A percentile compares a stretch with the other conserved stretches of the same genome.
Evolutionary conservation across 2,113 vertebrate species (phyloP).

Genomic region (Dipodomys spectabilis): DNA sequence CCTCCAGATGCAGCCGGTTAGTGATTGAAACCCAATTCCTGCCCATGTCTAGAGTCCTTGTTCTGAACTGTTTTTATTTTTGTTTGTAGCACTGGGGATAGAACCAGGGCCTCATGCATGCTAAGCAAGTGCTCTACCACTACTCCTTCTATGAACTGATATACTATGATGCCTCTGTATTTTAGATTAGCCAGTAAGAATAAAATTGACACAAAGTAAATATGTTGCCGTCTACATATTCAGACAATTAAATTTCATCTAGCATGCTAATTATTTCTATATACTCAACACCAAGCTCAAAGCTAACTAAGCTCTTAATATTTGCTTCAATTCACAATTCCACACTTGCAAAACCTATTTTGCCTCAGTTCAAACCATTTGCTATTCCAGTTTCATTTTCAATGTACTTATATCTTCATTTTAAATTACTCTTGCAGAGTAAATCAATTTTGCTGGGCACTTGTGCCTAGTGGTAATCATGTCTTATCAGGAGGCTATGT

Average conservation of each 20-base stretch:
- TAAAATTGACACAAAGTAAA: not conserved
- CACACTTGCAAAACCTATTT: not conserved
- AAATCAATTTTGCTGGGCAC: too few relatives aligned
- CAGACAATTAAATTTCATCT: not conserved
- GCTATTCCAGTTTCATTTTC: not conserved
- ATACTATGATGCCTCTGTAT: fast-evolving
- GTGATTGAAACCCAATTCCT: not conserved
- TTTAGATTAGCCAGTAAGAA: not conserved
- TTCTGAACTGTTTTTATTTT: not conserved
- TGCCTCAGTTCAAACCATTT: not conserved
- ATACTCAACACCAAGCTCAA: not conserved
- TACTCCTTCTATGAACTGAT: too few relatives aligned
- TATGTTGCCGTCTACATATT: not conserved
- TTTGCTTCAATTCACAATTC: not conserved
- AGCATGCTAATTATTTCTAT: not conserved
- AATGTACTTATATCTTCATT: too few relatives aligned
- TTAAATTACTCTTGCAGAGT: too few relatives aligned
- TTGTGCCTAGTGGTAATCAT: too few relatives aligned
- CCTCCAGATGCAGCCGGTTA: not conserved
- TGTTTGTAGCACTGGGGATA: too few relatives aligned
- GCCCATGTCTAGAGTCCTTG: too few relatives aligned
- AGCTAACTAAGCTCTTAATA: not conserved
- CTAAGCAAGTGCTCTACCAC: too few relatives aligned
- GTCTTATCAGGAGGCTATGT: too few relatives aligned
- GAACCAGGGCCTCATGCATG: too few relatives aligned